Percentiles rank a stretch among this genome's conserved stretches.
Evolutionary conservation across 2,888 invertebrate genomes (phyloP).

Genomic region (Petrolisthes cinctipes): DNA sequence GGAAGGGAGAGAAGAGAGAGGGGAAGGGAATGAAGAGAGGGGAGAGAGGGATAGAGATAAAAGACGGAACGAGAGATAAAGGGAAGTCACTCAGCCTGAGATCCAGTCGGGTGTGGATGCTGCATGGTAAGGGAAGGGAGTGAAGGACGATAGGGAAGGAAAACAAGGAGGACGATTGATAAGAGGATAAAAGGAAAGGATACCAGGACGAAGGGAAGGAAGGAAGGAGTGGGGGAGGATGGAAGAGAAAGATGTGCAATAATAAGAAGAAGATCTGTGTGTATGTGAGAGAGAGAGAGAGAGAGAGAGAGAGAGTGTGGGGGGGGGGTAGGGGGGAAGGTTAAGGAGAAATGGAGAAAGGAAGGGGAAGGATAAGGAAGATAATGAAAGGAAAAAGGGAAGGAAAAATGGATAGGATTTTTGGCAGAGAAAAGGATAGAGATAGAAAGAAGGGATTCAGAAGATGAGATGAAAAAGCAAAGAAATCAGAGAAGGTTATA

Average conservation of each 20-base stretch:
- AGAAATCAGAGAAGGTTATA: not conserved
- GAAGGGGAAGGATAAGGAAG: not conserved
- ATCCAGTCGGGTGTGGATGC: not conserved
- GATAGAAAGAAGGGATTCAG: not conserved
- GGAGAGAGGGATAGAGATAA: not conserved
- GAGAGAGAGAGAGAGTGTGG: not conserved
- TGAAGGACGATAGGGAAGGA: not conserved
- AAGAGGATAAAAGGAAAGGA: not conserved
- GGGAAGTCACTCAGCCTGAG: conserved; percentile 5
- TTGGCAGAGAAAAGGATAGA: not conserved
- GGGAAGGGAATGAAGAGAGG: not conserved
- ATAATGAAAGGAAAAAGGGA: not conserved
- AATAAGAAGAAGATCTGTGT: not conserved
- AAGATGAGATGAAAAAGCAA: not conserved
- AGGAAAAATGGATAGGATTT: not conserved
- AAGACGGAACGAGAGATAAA: not conserved
- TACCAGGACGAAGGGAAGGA: not conserved
- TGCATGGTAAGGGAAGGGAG: not conserved
- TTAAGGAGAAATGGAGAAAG: not conserved
- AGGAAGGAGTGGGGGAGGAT: not conserved
- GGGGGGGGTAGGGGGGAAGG: not conserved
- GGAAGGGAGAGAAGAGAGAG: not conserved
- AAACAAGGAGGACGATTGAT: conserved; percentile 7
- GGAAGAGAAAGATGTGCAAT: conserved; percentile 18
- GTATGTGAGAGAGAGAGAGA: not conserved